Evolutionary conservation across 2,113 vertebrate species (phyloP).

Genomic region (Zapus hudsonius): DNA sequence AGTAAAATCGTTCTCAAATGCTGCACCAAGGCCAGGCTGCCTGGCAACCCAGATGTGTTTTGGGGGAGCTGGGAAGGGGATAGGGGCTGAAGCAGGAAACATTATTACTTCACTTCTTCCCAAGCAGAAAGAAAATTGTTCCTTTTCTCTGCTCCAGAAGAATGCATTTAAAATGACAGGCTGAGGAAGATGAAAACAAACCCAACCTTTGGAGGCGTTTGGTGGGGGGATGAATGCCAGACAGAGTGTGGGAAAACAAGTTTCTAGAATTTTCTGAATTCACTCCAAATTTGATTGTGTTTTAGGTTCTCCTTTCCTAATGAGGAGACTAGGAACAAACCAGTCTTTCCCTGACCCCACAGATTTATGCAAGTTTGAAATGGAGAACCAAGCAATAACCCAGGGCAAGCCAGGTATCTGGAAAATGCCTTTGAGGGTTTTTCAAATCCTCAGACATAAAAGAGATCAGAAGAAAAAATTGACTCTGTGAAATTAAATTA

Average conservation of each 20-base stretch:
- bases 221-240: neutral
- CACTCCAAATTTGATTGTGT: neutral
- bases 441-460: neutral
- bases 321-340: neutral
- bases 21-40: slow-evolving; percentile 33
- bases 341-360: neutral
- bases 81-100: neutral
- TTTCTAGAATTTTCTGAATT: slow-evolving; percentile 30
- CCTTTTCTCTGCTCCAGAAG: slow-evolving; percentile 61
- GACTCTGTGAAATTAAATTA: neutral
- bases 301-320: neutral
- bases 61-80: neutral
- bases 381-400: neutral
- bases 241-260: slow-evolving; percentile 18
- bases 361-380: neutral
- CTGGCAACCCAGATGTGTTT: slow-evolving; percentile 48
- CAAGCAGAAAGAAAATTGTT: slow-evolving; percentile 67
- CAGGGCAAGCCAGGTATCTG: neutral
- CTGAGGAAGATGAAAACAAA: slow-evolving; percentile 55
- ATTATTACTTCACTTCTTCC: slow-evolving; percentile 60
- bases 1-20: slow-evolving; percentile 36
- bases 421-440: neutral
- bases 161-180: slow-evolving; percentile 62
- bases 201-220: neutral
- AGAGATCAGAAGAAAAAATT: neutral